Conservation (phyloP, 1,140 invertebrate species). For the Gerris buenoi region DNA sequence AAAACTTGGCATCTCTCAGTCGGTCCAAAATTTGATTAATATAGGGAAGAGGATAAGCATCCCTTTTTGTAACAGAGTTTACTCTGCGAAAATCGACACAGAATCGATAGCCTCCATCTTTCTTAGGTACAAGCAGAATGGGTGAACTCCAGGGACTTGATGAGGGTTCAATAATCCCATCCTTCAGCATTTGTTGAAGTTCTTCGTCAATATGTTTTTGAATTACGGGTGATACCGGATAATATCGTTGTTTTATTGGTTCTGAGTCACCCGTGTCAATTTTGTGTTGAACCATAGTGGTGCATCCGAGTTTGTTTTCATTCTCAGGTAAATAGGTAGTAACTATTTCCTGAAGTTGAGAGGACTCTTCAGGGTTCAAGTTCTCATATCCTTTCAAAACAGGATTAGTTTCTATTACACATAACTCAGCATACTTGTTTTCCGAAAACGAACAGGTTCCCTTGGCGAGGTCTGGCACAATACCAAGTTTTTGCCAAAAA, state of each 20-base stretch:
- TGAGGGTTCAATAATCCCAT: conserved; percentile 30
- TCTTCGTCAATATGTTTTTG: conserved; percentile 15
- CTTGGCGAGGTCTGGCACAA: neutral
- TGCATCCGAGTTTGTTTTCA: neutral
- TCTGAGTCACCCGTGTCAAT: neutral
- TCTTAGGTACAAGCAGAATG: conserved; percentile 36
- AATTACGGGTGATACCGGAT: conserved; percentile 7
- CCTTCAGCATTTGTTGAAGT: conserved; percentile 23
- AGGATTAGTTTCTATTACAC: neutral
- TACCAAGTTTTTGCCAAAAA: neutral
- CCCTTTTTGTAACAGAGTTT: conserved; percentile 29
- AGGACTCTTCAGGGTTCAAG: neutral
- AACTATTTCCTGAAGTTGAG: neutral
- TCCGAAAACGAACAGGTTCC: neutral
- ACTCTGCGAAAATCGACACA: conserved; percentile 33
- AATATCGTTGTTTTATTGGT: conserved; percentile 15
- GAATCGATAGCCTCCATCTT: conserved; percentile 31
- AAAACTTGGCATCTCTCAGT: conserved; percentile 12
- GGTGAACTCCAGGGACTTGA: conserved; percentile 32
- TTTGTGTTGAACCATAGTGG: neutral
- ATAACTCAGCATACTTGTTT: neutral
- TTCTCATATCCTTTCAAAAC: neutral
- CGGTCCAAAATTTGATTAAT: conserved; percentile 12
- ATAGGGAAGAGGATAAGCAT: conserved; percentile 18
- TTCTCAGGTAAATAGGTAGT: neutral